A percentile compares a stretch with the other conserved stretches of the same genome.
Evolutionary conservation across 2,888 invertebrate species (phyloP).

Genomic region (Apoderus coryli): DNA sequence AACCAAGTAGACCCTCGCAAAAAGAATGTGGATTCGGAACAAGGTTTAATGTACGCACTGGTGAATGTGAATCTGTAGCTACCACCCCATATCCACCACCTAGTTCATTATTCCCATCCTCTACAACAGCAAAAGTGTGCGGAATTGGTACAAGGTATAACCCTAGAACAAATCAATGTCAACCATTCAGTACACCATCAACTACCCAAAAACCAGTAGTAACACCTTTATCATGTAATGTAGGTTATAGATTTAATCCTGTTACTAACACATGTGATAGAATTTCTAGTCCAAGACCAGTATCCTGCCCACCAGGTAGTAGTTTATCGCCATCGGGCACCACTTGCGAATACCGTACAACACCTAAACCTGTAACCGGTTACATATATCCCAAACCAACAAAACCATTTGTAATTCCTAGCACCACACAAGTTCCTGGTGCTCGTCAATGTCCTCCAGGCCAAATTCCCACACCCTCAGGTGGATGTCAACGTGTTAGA

Average conservation of each 20-base stretch:
- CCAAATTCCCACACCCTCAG: slow-evolving; percentile 1
- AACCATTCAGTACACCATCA: background rate
- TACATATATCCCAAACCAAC: slow-evolving; percentile 28
- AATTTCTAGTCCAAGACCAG: too few relatives aligned
- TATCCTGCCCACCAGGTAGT: too few relatives aligned
- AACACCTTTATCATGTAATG: too few relatives aligned
- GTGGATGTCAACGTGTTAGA: slow-evolving; percentile 7
- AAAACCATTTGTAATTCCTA: slow-evolving; percentile 14
- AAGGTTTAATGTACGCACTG: slow-evolving; percentile 8
- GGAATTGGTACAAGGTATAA: slow-evolving; percentile 3
- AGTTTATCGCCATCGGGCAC: too few relatives aligned
- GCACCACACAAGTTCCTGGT: slow-evolving; percentile 7
- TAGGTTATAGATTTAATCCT: too few relatives aligned
- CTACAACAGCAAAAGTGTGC: too few relatives aligned
- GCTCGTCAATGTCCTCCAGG: slow-evolving; percentile 9
- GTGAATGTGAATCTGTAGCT: slow-evolving; percentile 9
- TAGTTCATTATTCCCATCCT: too few relatives aligned
- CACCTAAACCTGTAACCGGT: slow-evolving; percentile 31
- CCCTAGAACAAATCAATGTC: slow-evolving; percentile 3
- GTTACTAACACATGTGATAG: too few relatives aligned
- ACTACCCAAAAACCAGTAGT: slow-evolving; percentile 3
- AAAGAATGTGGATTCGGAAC: slow-evolving; percentile 9
- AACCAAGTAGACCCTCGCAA: slow-evolving; percentile 1
- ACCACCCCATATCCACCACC: slow-evolving; percentile 7
- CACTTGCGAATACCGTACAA: slow-evolving; percentile 23